phyloP scores from a whole-genome alignment of 1,140 invertebrate genomes.

The Helicoverpa armigera region DNA sequence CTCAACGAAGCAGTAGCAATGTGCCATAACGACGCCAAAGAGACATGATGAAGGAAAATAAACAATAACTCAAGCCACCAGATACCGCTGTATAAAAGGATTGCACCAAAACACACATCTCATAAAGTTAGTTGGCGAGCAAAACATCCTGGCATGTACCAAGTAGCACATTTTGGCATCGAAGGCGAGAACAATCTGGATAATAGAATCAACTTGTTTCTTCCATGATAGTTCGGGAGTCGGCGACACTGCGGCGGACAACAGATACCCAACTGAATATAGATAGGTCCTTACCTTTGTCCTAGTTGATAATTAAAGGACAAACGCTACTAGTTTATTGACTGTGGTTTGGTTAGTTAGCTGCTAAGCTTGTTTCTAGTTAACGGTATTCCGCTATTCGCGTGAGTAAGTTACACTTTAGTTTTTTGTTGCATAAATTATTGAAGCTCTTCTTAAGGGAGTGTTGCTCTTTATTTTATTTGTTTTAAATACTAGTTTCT shows the following conservation, averaged over 20 bases:
- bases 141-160: slow-evolving; percentile 73
- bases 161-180: slow-evolving; percentile 79
- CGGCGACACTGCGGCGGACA: slow-evolving; percentile 61
- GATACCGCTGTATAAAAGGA: slow-evolving; percentile 76
- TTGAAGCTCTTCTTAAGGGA: slow-evolving; percentile 10
- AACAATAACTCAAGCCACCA: slow-evolving; percentile 71
- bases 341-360: slow-evolving; percentile 33
- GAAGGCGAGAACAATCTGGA: slow-evolving; percentile 80
- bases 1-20: neutral
- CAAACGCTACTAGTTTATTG: slow-evolving; percentile 32
- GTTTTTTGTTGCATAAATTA: slow-evolving; percentile 1
- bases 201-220: slow-evolving; percentile 76
- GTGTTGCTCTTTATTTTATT: neutral
- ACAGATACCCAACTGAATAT: slow-evolving; percentile 53
- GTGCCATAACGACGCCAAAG: slow-evolving; percentile 39
- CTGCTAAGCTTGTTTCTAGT: neutral
- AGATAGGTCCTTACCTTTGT: slow-evolving; percentile 44
- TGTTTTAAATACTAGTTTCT: neutral
- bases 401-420: neutral
- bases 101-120: slow-evolving; percentile 78
- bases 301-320: slow-evolving; percentile 43
- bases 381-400: slow-evolving; percentile 1
- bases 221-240: slow-evolving; percentile 54
- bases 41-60: slow-evolving; percentile 63
- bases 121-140: slow-evolving; percentile 82